These are phyloP conservation scores for Laterallus jamaicensis DNA, from an alignment of 2,113 vertebrate genomes.

Conservation along the genomic window DNA sequence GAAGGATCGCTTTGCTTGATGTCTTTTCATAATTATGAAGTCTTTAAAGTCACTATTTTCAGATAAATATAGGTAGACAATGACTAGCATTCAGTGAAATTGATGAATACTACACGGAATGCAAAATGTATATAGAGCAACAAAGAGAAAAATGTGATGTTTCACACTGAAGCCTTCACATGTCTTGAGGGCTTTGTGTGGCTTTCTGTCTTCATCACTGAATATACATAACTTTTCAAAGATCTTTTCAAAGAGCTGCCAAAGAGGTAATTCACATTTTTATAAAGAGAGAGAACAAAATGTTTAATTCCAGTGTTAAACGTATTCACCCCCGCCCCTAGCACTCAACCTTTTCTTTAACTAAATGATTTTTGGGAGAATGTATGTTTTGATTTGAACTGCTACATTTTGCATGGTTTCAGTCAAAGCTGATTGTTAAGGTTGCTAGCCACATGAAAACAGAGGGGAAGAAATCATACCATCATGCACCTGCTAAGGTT, in stretches of 20 bases:
- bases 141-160: conserved; percentile 32
- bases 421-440: neutral
- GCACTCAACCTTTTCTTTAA: neutral
- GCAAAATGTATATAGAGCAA: conserved; percentile 15
- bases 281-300: conserved; percentile 4
- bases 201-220: conserved; percentile 47
- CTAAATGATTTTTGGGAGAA: neutral
- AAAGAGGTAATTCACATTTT: conserved; percentile 48
- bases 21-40: conserved; percentile 63
- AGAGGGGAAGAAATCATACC: neutral
- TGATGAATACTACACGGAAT: conserved; percentile 36
- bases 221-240: conserved; percentile 61
- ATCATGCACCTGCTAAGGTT: neutral
- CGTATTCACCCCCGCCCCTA: neutral
- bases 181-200: conserved; percentile 46
- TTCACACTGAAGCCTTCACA: conserved; percentile 55
- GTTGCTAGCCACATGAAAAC: neutral
- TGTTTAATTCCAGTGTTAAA: conserved; percentile 56
- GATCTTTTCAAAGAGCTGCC: conserved; percentile 53
- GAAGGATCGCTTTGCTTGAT: conserved; percentile 45
- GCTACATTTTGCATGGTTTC: neutral
- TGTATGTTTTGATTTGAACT: neutral
- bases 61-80: conserved; percentile 52
- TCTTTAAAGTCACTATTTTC: conserved; percentile 57
- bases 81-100: conserved; percentile 46